These are phyloP conservation scores for Metaphire vulgaris DNA, from an alignment of 1,140 invertebrate species.

Conservation along the genomic window DNA sequence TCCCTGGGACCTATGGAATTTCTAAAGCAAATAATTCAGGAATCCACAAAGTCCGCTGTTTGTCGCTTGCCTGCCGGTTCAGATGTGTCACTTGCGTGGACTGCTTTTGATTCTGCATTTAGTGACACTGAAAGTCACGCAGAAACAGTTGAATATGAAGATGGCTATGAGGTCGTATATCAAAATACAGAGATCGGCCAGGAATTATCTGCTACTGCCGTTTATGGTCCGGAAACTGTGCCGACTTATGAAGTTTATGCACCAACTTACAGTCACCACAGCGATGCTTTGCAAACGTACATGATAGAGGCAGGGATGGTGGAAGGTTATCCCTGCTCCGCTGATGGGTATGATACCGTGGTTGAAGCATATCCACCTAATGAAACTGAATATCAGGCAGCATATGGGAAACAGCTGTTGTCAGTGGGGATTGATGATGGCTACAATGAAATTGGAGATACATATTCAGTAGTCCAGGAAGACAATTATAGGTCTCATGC, in stretches of 20 bases:
- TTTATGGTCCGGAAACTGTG: neutral
- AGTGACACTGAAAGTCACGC: neutral
- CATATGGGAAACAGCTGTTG: neutral
- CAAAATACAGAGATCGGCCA: neutral
- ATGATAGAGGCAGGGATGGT: neutral
- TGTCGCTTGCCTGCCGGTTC: neutral
- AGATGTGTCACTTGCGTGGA: neutral
- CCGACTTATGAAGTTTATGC: neutral
- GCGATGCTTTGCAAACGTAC: neutral
- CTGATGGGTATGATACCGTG: neutral
- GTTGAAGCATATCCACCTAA: neutral
- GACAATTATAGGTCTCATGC: neutral
- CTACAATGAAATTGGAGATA: neutral
- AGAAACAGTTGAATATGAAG: neutral
- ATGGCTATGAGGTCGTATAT: neutral
- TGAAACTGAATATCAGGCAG: neutral
- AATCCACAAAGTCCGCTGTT: neutral
- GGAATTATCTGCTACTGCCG: no score
- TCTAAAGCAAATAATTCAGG: neutral
- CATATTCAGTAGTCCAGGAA: neutral
- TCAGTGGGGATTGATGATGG: neutral
- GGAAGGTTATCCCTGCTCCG: no score
- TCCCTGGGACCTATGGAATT: neutral
- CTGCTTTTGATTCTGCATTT: neutral
- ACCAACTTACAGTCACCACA: neutral